Evolutionary conservation across 2,888 invertebrate species (phyloP), one percentile per base, ranked within the genome.

Genomic region (Tetramorium bicarinatum): DNA sequence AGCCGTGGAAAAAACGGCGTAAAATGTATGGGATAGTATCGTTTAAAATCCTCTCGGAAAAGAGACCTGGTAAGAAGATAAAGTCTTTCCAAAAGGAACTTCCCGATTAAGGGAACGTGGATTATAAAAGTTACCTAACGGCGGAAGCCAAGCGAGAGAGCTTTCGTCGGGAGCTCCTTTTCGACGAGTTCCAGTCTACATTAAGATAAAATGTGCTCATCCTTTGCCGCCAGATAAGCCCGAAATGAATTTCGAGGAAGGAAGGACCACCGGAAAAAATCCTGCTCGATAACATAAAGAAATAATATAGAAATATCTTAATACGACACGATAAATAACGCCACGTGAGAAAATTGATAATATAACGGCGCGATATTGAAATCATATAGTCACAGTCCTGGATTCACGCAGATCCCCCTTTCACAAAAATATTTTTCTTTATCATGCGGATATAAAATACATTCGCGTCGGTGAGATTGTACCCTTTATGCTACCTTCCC

Each of bases 111-210:
- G 71, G 67, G 52, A 81, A 64, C 83, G 67, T 69, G 81, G 81
- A 59, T 56, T 49, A 44, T 52, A 49, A 87, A 77, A 75, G 87
- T 49, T 69, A 62, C 77, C 56, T 79, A 76, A 83, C 80, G 59
- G 54, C 47, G 56, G 77, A 52, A 81, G 72, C 82, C 76, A 83
- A 71, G 71, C 59, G 69, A 59, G 62, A 49, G 52, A 82, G 75
- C 76, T 83, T 66, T 64, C 80, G 67, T 87, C 81, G 87, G 41
- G 47, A 75, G 86, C 81, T 86, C 86, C 82, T 80, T 85, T 83
- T 84, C 82, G 81, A 87, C 83, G 88, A 89, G 88, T 85, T 89
- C 88, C 85, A 62, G 34, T 69, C 67, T 29, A 69, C 52, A 72
- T 74, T 64, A 75, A 61, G 77, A 67, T 80, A 80, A 80, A 80